Conservation (phyloP, 2,888 invertebrate species). For the Rhagium mordax region DNA sequence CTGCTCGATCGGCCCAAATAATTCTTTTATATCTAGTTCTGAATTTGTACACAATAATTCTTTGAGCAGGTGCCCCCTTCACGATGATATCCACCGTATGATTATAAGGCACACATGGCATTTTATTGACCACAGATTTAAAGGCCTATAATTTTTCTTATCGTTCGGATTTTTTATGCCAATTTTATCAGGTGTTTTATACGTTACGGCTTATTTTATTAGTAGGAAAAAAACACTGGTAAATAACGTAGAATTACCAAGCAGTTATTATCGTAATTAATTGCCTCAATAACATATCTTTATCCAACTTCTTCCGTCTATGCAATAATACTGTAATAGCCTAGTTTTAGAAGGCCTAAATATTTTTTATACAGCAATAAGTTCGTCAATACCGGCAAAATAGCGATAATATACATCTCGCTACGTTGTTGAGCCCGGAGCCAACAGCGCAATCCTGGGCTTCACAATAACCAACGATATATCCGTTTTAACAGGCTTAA, state of each 20-base stretch:
- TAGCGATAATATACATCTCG: too few species aligned
- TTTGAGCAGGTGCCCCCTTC: constrained; percentile 48
- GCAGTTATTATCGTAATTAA: neutral
- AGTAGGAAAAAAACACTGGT: neutral
- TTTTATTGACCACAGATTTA: constrained; percentile 50
- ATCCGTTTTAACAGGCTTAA: too few species aligned
- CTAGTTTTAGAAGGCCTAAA: too few species aligned
- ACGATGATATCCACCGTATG: constrained; percentile 40
- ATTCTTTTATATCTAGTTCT: constrained; percentile 41
- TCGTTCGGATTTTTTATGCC: constrained; percentile 60
- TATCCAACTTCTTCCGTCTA: neutral
- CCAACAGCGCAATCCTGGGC: too few species aligned
- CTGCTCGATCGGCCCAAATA: constrained; percentile 50
- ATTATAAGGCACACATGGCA: constrained; percentile 47
- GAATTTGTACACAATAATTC: constrained; percentile 42
- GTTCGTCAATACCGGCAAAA: too few species aligned
- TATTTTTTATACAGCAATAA: too few species aligned
- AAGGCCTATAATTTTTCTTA: constrained; percentile 50
- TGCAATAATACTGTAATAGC: too few species aligned
- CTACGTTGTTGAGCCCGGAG: too few species aligned
- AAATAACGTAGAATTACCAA: neutral
- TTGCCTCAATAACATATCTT: neutral
- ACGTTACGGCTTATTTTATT: neutral
- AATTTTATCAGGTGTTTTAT: constrained; percentile 43
- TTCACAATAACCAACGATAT: too few species aligned